Base-by-base conservation (phyloP, 2,113 vertebrate genomes). In the Bufo bufo region DNA sequence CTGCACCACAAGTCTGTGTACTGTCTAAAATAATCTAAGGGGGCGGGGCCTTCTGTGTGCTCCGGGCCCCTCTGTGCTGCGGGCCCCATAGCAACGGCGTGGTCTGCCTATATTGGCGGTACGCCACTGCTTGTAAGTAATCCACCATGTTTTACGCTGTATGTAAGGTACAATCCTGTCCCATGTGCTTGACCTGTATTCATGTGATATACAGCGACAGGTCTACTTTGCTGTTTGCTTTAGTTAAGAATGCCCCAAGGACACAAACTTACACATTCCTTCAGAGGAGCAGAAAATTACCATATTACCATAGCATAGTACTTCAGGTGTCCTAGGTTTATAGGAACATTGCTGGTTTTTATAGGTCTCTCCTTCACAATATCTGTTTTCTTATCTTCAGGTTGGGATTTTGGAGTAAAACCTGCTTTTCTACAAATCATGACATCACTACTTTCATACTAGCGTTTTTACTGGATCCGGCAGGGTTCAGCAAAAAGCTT, bases 151-250 rank as follows among this genome's bases (percentile, higher is more conserved):
- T 8, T 33, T 14, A 5, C 52, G 33, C 33, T 33, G 33, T 33
- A 33, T 6, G 20, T 50, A 69, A 83, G 63, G 45, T 43, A 45
- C 61, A 83, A 23, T 69, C 45, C 11, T 69, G 17, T 83, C 5
- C 43, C 9, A 4, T 69, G 47, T 83, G 7, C 61, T 45, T 6
- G 33, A 33, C 33, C 1, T 33, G 33, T 33, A 33, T 33, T 33
- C 33, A 1, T 13, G 3, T 43, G 59, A 69, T 23, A 6, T 66
- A 50, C n/a, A 63, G 16, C 63, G 79, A 81, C 56, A 83, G 61
- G 17, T 83, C 81, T 83, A 83, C 61, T 23, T 11, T 16, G 19
- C 77, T 33, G 77, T 16, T 75, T 79, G 20, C 17, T 79, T 56
- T n/a, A 54, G 4, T 23, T 52, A 79, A 12, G 33, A 2, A 79